Evolutionary conservation across 2,113 vertebrate species (phyloP).

Genomic region (Hippocampus barbouri): DNA sequence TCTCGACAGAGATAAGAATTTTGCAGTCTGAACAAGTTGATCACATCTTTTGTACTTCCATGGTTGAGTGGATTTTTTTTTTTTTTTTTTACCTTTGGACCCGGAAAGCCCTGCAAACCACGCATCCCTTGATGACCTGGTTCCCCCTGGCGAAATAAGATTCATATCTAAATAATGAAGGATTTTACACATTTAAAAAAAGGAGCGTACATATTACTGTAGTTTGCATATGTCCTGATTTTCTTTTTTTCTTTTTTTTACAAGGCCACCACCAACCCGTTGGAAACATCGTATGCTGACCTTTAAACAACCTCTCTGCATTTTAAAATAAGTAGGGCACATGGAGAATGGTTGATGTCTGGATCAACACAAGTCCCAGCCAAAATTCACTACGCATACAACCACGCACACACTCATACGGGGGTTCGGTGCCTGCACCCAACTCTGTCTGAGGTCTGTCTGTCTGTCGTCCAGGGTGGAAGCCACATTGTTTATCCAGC

Average conservation of each 20-base stretch:
- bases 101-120: slow-evolving; percentile 92
- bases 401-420: slow-evolving; percentile 18
- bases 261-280: background rate
- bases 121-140: slow-evolving; percentile 81
- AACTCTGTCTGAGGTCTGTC: slow-evolving; percentile 34
- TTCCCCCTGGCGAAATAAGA: slow-evolving; percentile 79
- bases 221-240: background rate
- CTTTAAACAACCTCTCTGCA: slow-evolving; percentile 12
- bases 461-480: slow-evolving; percentile 47
- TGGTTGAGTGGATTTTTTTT: background rate
- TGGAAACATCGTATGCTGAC: background rate
- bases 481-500: slow-evolving; percentile 56
- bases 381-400: slow-evolving; percentile 9
- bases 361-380: slow-evolving; percentile 18
- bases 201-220: no score
- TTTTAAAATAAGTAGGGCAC: slow-evolving; percentile 24
- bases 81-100: slow-evolving; percentile 80
- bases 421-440: slow-evolving; percentile 33
- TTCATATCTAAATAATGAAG: background rate
- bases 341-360: slow-evolving; percentile 20
- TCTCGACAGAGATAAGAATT: background rate
- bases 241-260: background rate
- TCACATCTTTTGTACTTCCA: background rate
- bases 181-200: background rate
- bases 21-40: background rate